Percentiles rank a stretch among this genome's conserved stretches.
Conservation (phyloP, 2,113 vertebrate species). For the Rhinolophus sinicus region DNA sequence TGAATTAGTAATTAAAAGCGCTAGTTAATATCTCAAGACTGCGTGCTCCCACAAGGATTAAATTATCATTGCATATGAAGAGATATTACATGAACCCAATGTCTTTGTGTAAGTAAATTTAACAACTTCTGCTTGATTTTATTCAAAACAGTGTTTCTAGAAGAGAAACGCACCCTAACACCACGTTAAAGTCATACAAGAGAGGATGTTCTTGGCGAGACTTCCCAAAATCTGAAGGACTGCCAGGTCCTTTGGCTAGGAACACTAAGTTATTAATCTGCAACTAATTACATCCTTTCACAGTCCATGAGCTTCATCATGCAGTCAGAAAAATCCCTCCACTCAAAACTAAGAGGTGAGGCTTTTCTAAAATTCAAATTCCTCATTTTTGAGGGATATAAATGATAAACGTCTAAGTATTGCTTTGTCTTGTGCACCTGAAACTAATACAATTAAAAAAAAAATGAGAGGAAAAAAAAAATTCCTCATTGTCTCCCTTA, state of each 20-base stretch:
- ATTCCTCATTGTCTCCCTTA: background rate
- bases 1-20: constrained; percentile 1
- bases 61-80: constrained; percentile 13
- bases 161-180: background rate
- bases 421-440: too few species aligned
- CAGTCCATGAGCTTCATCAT: background rate
- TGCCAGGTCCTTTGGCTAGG: constrained; percentile 7
- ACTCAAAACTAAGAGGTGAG: background rate
- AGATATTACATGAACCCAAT: background rate
- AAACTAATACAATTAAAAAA: too few species aligned
- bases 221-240: constrained; percentile 11
- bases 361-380: background rate
- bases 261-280: constrained; percentile 50
- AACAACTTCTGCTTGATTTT: background rate
- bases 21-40: constrained; percentile 8
- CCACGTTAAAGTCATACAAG: background rate
- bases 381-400: background rate
- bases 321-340: background rate
- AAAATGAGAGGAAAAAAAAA: too few species aligned
- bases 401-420: too few species aligned
- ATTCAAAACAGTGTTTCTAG: constrained; percentile 45
- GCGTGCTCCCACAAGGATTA: background rate
- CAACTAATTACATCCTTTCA: constrained; percentile 53
- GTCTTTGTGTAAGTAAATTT: constrained; percentile 25
- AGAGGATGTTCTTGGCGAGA: background rate